Conservation (phyloP, 2,797 vertebrate species). For the Silurus aristotelis region DNA sequence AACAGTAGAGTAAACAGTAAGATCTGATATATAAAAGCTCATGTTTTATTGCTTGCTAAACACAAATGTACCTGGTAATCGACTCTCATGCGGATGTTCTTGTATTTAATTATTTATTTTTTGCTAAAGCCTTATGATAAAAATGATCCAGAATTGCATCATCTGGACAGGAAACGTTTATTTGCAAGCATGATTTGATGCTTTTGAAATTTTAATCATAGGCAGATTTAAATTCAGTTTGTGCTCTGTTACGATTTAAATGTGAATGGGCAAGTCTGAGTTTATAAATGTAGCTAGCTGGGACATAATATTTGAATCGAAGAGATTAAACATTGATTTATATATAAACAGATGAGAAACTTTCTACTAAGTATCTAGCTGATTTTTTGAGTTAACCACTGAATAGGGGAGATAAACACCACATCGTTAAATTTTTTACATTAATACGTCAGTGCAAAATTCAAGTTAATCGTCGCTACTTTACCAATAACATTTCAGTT, state of each 20-base stretch:
- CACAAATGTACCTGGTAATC: not conserved
- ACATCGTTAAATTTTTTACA: not conserved
- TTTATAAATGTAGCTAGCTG: not conserved
- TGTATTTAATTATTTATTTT: not conserved
- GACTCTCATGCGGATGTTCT: too few relatives aligned
- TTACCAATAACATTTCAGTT: not conserved
- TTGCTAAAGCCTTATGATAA: not conserved
- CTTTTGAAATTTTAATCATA: not conserved
- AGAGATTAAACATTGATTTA: not conserved
- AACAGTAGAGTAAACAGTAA: not conserved
- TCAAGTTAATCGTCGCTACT: too few relatives aligned
- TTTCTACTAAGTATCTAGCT: not conserved
- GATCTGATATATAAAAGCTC: not conserved
- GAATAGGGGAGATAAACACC: not conserved
- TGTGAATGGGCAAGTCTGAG: not conserved
- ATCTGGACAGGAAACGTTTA: not conserved
- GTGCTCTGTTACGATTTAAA: not conserved
- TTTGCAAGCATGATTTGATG: not conserved
- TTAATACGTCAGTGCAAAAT: not conserved
- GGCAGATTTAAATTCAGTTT: not conserved
- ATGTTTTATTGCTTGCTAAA: not conserved
- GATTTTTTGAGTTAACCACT: not conserved
- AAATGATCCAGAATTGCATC: not conserved
- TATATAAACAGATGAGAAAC: not conserved
- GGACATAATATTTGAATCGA: not conserved